phyloP scores from a whole-genome alignment of 2,113 vertebrate genomes.

The Myanophis thanlyinensis region DNA sequence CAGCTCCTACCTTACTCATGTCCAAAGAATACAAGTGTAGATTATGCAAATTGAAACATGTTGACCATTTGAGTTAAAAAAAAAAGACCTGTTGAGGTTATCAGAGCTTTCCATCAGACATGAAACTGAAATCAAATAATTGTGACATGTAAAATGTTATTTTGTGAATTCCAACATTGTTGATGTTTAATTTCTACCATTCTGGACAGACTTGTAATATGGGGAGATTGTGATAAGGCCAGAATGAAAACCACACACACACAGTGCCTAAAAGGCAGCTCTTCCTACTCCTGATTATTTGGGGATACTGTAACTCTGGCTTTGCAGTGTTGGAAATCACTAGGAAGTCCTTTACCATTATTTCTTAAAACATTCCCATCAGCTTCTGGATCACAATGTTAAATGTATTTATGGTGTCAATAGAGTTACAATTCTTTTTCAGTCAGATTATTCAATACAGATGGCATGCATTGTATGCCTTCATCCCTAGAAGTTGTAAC shows the following conservation, averaged over 20 bases:
- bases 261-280: neutral
- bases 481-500: neutral
- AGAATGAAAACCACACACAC: neutral
- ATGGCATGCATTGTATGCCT: neutral
- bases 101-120: neutral
- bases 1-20: neutral
- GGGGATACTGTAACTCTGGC: neutral
- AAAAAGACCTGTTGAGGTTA: neutral
- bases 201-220: neutral
- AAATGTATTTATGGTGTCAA: neutral
- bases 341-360: neutral
- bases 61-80: neutral
- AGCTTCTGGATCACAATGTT: neutral
- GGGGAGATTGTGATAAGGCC: neutral
- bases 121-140: neutral
- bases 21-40: too few relatives aligned
- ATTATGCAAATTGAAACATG: neutral
- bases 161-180: neutral
- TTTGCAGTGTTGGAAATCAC: neutral
- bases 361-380: neutral
- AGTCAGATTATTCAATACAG: neutral
- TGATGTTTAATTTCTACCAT: neutral
- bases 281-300: neutral
- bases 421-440: neutral
- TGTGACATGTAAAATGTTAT: neutral